Conservation (phyloP, 2,888 invertebrate species). For the Melolontha melolontha region DNA sequence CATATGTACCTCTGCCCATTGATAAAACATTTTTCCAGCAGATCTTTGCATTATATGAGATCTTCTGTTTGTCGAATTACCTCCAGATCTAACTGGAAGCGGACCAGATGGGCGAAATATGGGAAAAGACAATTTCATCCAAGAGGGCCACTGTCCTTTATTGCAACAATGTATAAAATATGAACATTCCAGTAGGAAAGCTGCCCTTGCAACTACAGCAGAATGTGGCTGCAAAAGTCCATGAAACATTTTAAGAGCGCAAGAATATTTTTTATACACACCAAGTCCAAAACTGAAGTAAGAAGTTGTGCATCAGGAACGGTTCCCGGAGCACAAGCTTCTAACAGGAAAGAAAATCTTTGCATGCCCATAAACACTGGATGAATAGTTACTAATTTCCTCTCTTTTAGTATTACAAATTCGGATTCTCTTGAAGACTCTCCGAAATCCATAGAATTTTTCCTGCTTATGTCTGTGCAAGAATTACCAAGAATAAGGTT, state of each 20-base stretch:
- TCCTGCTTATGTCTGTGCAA: conserved; percentile 76
- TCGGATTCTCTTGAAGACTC: conserved; percentile 87
- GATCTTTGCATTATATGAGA: conserved; percentile 84
- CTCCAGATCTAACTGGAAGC: conserved; percentile 65
- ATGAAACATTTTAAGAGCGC: conserved; percentile 19
- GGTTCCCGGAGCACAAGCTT: conserved; percentile 95
- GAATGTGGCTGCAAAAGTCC: conserved; percentile 82
- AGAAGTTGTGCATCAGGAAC: conserved; percentile 97
- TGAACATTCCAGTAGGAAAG: conserved; percentile 93
- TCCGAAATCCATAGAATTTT: conserved; percentile 85
- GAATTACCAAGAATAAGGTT: conserved; percentile 18
- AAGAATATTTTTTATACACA: conserved; percentile 63
- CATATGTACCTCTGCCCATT: conserved; percentile 88
- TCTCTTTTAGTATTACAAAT: conserved; percentile 88
- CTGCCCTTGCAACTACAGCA: conserved; percentile 92
- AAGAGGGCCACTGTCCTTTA: conserved; percentile 97
- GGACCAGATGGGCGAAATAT: conserved; percentile 81
- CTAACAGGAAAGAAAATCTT: conserved; percentile 90
- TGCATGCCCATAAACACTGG: conserved; percentile 90
- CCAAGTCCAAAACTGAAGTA: conserved; percentile 93
- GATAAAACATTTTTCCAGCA: conserved; percentile 97
- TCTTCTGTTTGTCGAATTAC: conserved; percentile 63
- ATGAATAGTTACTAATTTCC: conserved; percentile 83
- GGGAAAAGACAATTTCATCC: conserved; percentile 91
- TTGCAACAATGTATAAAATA: conserved; percentile 98